Conservation (phyloP, 2,113 vertebrate species). For the Perca flavescens region DNA sequence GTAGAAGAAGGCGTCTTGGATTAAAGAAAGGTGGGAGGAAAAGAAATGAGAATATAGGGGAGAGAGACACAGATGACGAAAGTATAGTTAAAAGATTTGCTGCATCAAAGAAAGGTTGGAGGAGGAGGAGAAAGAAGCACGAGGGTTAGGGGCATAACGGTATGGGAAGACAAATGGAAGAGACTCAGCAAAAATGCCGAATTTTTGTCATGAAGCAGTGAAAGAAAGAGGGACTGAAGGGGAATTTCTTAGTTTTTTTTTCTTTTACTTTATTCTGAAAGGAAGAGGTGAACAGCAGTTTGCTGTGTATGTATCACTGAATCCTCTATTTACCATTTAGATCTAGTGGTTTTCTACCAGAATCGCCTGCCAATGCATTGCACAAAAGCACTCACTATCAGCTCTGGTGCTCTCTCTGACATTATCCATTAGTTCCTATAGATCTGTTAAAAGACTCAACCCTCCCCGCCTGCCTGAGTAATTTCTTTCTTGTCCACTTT, state of each 20-base stretch:
- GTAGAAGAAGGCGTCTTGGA: constrained; percentile 9
- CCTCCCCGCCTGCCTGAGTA: neutral
- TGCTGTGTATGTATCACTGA: neutral
- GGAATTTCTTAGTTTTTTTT: neutral
- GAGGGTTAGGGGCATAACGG: neutral
- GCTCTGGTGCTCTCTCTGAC: constrained; percentile 17
- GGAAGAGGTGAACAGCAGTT: constrained; percentile 7
- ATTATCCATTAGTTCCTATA: constrained; percentile 43
- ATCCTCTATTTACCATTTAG: constrained; percentile 15
- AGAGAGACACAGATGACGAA: neutral
- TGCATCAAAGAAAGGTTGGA: constrained; percentile 17
- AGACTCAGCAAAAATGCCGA: neutral
- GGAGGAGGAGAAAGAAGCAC: neutral
- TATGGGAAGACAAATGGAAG: neutral
- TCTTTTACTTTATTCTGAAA: neutral
- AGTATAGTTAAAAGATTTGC: constrained; percentile 13
- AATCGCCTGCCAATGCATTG: neutral
- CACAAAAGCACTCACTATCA: constrained; percentile 19
- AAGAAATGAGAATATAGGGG: constrained; percentile 24
- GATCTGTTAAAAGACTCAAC: constrained; percentile 31
- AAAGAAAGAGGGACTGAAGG: neutral
- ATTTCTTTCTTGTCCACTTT: constrained; percentile 25
- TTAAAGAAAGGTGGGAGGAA: constrained; percentile 37
- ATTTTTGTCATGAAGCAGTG: neutral
- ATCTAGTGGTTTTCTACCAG: constrained; percentile 1